Conservation (phyloP, 2,113 vertebrate genomes). For the Oncorhynchus nerka region DNA sequence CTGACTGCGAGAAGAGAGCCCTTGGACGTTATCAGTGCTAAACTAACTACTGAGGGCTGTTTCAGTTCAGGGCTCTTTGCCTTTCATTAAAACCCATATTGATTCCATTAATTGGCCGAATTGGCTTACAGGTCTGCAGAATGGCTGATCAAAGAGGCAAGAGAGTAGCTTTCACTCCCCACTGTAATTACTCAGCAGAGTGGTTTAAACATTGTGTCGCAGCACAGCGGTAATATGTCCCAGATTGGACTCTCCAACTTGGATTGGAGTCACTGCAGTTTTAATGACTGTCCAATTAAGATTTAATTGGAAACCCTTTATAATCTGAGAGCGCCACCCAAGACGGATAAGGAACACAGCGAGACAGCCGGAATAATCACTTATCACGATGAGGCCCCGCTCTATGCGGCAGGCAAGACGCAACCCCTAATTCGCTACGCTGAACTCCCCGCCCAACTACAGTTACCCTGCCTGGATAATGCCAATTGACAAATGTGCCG, state of each 20-base stretch:
- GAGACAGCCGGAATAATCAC: neutral
- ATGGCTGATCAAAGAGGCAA: neutral
- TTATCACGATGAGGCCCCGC: neutral
- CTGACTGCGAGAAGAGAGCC: neutral
- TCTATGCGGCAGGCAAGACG: neutral
- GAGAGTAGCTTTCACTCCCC: neutral
- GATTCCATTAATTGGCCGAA: constrained; percentile 3
- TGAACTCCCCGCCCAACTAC: no score
- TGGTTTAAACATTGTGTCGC: neutral
- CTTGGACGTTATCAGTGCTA: neutral
- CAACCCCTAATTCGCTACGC: neutral
- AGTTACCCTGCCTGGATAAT: no score
- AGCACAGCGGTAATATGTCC: neutral
- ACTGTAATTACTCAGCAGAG: constrained; percentile 6
- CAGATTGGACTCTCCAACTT: neutral
- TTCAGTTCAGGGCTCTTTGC: neutral
- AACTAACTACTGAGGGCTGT: neutral
- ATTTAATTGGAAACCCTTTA: neutral
- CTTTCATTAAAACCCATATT: neutral
- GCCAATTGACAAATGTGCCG: no score
- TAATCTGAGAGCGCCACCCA: neutral
- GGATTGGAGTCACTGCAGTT: neutral
- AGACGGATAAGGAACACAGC: neutral
- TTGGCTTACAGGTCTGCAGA: neutral
- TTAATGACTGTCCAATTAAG: constrained; percentile 13